phyloP scores from a whole-genome alignment of 2,113 vertebrate species.

The Rana temporaria region DNA sequence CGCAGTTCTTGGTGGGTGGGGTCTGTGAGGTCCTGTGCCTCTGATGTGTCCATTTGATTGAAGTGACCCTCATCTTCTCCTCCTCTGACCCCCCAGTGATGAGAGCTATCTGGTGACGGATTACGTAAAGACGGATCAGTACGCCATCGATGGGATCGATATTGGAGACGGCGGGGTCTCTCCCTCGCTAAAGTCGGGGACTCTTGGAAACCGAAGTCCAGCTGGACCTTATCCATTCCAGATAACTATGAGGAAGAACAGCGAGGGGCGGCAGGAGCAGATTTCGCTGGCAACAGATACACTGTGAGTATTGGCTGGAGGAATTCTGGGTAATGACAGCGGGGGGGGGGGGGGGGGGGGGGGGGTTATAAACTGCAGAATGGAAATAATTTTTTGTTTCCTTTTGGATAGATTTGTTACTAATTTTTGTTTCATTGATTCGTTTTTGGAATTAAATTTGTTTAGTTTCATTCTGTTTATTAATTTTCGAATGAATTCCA shows the following conservation, averaged over 20 bases:
- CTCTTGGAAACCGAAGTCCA: slow-evolving; percentile 35
- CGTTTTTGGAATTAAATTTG: no score
- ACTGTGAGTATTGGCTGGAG: slow-evolving; percentile 69
- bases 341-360: no score
- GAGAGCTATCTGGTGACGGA: slow-evolving; percentile 87
- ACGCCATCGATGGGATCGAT: slow-evolving; percentile 76
- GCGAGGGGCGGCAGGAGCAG: slow-evolving; percentile 80
- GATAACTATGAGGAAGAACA: slow-evolving; percentile 84
- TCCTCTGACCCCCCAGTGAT: slow-evolving; percentile 72
- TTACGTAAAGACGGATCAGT: slow-evolving; percentile 83
- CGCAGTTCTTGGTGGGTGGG: no score
- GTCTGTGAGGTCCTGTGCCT: no score
- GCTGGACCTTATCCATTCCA: slow-evolving; percentile 69
- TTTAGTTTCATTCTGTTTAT: no score
- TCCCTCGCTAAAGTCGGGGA: slow-evolving; percentile 19
- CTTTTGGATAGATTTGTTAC: no score
- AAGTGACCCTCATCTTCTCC: not conserved
- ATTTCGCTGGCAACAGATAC: slow-evolving; percentile 80
- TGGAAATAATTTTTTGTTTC: no score
- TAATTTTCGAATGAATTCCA: no score
- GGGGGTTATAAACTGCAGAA: no score
- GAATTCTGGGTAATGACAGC: no score
- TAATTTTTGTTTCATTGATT: no score
- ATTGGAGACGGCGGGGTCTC: slow-evolving; percentile 63
- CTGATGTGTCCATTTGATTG: no score